phyloP scores from a whole-genome alignment of 2,888 invertebrate species.

The Hypomecis atomaria region DNA sequence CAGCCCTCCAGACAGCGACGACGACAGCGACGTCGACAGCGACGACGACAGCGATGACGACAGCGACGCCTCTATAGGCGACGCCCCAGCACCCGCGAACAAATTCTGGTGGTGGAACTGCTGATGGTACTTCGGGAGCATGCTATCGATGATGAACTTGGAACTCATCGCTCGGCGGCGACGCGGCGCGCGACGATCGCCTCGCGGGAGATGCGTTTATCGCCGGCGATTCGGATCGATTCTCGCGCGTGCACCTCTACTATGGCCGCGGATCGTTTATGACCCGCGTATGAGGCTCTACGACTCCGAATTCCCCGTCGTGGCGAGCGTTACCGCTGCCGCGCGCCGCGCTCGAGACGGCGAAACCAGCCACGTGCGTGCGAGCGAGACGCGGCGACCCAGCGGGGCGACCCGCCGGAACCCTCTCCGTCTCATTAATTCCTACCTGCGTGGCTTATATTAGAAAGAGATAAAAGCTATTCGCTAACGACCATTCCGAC shows the following conservation, averaged over 20 bases:
- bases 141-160: slow-evolving; percentile 99
- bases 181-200: slow-evolving; percentile 84
- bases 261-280: slow-evolving; percentile 92
- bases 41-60: slow-evolving; percentile 85
- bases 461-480: slow-evolving; percentile 85
- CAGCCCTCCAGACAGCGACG: slow-evolving; percentile 87
- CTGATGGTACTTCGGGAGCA: slow-evolving; percentile 97
- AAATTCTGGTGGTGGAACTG: slow-evolving; percentile 87
- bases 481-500: slow-evolving; percentile 82
- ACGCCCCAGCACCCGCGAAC: slow-evolving; percentile 87
- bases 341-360: slow-evolving; percentile 81
- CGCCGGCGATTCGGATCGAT: slow-evolving; percentile 85
- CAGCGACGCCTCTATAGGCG: slow-evolving; percentile 88
- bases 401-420: slow-evolving; percentile 72
- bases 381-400: slow-evolving; percentile 65
- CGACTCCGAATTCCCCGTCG: slow-evolving; percentile 92
- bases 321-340: slow-evolving; percentile 84
- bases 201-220: slow-evolving; percentile 84
- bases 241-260: slow-evolving; percentile 85
- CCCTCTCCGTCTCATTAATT: slow-evolving; percentile 83
- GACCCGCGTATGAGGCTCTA: slow-evolving; percentile 94
- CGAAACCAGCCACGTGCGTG: slow-evolving; percentile 78
- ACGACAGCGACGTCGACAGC: slow-evolving; percentile 82
- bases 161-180: slow-evolving; percentile 94
- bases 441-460: slow-evolving; percentile 83